Base-by-base conservation (phyloP, 2,888 invertebrate genomes). In the Sinentomon sp. region DNA sequence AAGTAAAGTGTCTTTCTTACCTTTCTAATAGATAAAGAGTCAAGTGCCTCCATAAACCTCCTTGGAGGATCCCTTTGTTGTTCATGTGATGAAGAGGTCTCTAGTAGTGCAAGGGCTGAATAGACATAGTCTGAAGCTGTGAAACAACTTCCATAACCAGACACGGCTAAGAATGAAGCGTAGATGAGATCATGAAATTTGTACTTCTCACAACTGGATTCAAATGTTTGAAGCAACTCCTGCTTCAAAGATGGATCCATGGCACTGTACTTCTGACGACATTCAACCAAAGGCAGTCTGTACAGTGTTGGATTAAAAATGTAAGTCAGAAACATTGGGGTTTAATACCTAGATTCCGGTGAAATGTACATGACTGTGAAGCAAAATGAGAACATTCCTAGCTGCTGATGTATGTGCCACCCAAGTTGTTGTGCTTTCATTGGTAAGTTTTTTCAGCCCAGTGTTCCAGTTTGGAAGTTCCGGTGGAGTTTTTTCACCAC, bases 241-340 rank as follows among this genome's bases (percentile, higher is more conserved):
- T 68, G 66, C 2, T 80, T 65, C 16, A 85, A 57, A 22, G 66
- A 63, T 39, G 83, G 61, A 53, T 89, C 87, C 89, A 92, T 89
- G 1, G 82, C 65, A 30, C 63, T 59, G 53, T 68, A 89, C 34
- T 71, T 66, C 50, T 89, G 87, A 18, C 67, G 65, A 25, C 83
- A 80, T 53, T 89, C 82, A 17, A 62, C 66, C 19, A 92, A 53
- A 0, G 92, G 89, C 41, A 83, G 59, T 1, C 70, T 73, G 51
- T 20, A 45, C n/a, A n/a, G n/a, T n/a, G n/a, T n/a, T n/a, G n/a
- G n/a, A n/a, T n/a, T n/a, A n/a, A n/a, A n/a, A n/a, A n/a, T n/a
- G n/a, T n/a, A n/a, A n/a, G n/a, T n/a, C n/a, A n/a, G n/a, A n/a
- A n/a, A n/a, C n/a, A n/a, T n/a, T n/a, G n/a, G n/a, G n/a, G n/a